Base-by-base conservation (phyloP, 1,140 invertebrate species). In the Panulirus ornatus region DNA sequence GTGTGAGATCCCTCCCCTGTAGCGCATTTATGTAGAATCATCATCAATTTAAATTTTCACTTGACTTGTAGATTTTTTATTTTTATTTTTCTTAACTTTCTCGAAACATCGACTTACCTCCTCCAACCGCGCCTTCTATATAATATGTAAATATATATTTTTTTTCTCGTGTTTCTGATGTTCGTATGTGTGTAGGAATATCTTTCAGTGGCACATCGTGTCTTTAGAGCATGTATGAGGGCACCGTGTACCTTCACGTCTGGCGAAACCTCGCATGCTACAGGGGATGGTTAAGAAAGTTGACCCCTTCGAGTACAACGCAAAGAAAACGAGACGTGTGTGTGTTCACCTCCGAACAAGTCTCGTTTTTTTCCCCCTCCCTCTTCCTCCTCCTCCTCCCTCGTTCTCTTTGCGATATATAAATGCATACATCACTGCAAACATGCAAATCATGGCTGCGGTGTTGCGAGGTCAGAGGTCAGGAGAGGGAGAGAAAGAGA, bases 361-460 rank as follows among this genome's bases (percentile, higher is more conserved):
- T 8, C 8, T 47, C 11, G 8, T 30, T 66, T 66, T 66, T 66
- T 66, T 66, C n/a, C 58, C 30, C 22, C 58, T 30, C 30, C 30
- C 30, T 27, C 3, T 27, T 66, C 3, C 22, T 6, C 22, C n/a
- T 66, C n/a, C 58, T 66, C 22, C 58, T 30, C 30, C 30, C 30
- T 27, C 3, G 14, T 66, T 5, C 22, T 6, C 22, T 54, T 2
- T 66, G 58, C 58, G 58, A 66, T 66, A 66, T 66, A 66, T 66
- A 66, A 66, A 66, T 27, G 22, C 58, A 66, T 66, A 66, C 14
- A 66, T 66, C 58, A 66, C 30, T 27, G 8, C 58, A 66, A 66
- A 66, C 58, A 66, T 66, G 58, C 58, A 66, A 66, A 66, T 66
- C 58, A 66, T 66, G 58, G 58, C 1, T 27, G 54, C 30, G 58